A percentile compares a stretch with the other conserved stretches of the same genome.
Evolutionary conservation across 2,113 vertebrate genomes (phyloP).

Genomic region (Hyperopisus bebe): DNA sequence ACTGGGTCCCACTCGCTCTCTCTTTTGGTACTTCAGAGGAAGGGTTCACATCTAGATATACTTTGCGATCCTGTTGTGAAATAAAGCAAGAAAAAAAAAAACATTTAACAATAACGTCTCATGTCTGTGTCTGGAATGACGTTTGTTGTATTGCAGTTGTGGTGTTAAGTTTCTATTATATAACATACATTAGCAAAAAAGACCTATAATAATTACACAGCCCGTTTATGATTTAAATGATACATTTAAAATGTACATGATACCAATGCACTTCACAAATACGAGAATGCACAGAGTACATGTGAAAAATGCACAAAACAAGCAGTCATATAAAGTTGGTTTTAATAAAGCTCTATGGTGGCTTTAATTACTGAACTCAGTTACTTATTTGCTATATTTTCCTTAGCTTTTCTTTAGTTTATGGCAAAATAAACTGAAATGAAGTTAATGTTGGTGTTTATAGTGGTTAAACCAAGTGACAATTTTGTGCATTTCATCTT

Average conservation of each 20-base stretch:
- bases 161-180: neutral
- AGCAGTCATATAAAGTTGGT: neutral
- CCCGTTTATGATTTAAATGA: neutral
- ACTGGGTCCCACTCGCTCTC: conserved; percentile 54
- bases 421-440: neutral
- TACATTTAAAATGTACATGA: neutral
- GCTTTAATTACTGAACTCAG: neutral
- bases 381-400: neutral
- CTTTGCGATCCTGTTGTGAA: conserved; percentile 57
- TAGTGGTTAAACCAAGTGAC: neutral
- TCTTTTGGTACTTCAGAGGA: conserved; percentile 34
- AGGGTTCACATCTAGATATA: conserved; percentile 55
- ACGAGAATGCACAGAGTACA: neutral
- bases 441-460: neutral
- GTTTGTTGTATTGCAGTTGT: neutral
- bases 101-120: neutral
- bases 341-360: neutral
- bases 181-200: neutral
- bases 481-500: neutral
- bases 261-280: neutral
- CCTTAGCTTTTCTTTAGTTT: neutral
- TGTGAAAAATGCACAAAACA: neutral
- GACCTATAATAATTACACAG: neutral
- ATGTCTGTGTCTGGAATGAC: neutral
- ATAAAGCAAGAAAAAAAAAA: neutral